phyloP scores from a whole-genome alignment of 2,113 vertebrate genomes.

The Paracanthobrama guichenoti region DNA sequence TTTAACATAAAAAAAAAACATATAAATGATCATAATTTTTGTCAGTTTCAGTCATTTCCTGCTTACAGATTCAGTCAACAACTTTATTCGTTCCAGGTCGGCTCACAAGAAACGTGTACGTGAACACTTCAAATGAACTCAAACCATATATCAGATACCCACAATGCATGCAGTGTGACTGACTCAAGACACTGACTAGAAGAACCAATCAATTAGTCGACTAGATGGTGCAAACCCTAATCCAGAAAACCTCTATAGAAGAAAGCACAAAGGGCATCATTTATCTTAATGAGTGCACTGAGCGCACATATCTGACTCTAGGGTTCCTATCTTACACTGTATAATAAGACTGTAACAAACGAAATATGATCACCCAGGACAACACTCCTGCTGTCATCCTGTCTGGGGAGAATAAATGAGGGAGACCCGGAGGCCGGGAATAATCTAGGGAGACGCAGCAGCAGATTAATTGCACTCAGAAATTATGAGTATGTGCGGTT shows the following conservation, averaged over 20 bases:
- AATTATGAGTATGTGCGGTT: conserved; percentile 29
- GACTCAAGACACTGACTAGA: background rate
- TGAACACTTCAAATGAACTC: background rate
- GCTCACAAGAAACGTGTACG: background rate
- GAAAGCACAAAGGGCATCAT: background rate
- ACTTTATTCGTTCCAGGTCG: background rate
- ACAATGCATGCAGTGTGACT: background rate
- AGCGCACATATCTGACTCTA: background rate
- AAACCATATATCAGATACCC: background rate
- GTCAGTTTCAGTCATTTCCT: background rate
- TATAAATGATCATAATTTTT: background rate
- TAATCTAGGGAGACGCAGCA: conserved; percentile 36
- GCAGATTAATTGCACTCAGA: conserved; percentile 43
- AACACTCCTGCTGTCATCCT: conserved; percentile 35
- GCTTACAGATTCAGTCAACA: background rate
- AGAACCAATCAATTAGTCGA: background rate
- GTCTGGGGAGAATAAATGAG: conserved; percentile 31
- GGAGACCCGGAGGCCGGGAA: conserved; percentile 23
- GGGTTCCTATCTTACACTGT: background rate
- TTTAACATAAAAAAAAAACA: background rate
- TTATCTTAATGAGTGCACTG: conserved; percentile 7
- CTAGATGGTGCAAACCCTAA: background rate
- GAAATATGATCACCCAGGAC: background rate
- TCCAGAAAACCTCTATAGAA: background rate
- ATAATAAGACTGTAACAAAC: conserved; percentile 26